Conservation (phyloP, 2,888 invertebrate species). For the Leistus spinibarbis region DNA sequence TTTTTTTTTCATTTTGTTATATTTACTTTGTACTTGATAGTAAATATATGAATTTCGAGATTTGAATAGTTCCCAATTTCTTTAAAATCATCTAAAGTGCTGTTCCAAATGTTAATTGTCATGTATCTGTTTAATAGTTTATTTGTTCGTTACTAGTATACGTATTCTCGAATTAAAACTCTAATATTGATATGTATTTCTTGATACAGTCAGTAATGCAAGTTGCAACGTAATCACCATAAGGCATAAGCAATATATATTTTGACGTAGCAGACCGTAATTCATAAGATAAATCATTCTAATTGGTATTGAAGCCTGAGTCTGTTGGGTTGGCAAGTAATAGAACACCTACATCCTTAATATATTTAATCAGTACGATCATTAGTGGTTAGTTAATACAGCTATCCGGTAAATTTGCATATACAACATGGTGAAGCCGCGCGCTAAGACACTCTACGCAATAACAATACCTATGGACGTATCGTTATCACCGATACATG, state of each 20-base stretch:
- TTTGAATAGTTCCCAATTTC: too few relatives aligned
- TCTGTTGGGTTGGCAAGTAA: slow-evolving; percentile 27
- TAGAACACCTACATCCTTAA: slow-evolving; percentile 38
- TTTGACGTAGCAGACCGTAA: slow-evolving; percentile 31
- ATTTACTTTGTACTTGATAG: too few relatives aligned
- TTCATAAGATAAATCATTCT: slow-evolving; percentile 34
- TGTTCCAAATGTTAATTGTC: too few relatives aligned
- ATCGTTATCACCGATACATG: slow-evolving; percentile 30
- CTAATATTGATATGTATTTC: background rate
- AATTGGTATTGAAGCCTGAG: slow-evolving; percentile 28
- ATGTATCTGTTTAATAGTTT: too few relatives aligned
- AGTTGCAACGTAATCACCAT: background rate
- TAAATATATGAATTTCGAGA: too few relatives aligned
- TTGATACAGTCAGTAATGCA: too few relatives aligned
- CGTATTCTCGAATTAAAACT: too few relatives aligned
- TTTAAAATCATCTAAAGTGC: too few relatives aligned
- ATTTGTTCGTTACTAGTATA: too few relatives aligned
- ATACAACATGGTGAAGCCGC: background rate
- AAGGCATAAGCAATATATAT: background rate
- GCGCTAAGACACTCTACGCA: background rate
- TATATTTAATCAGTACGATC: slow-evolving; percentile 36
- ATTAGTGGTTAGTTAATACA: slow-evolving; percentile 17
- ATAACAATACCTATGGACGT: background rate
- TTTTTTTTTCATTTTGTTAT: too few relatives aligned
- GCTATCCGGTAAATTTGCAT: background rate